These are phyloP conservation scores for Atethmia centrago DNA, from an alignment of 2,888 invertebrate species.

Conservation along the genomic window DNA sequence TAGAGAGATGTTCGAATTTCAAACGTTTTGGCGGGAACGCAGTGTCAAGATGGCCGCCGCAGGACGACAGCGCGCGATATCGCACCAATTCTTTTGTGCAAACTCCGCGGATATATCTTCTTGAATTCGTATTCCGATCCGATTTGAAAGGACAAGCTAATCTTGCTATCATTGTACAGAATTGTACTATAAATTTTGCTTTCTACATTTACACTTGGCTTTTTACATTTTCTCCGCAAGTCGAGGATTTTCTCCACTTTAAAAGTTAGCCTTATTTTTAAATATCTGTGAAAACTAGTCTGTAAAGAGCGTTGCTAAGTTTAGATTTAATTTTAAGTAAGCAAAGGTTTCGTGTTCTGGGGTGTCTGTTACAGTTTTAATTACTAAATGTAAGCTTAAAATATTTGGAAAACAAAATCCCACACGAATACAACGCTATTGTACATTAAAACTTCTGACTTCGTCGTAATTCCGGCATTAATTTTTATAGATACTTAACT, in stretches of 20 bases:
- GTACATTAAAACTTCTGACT: conserved; percentile 34
- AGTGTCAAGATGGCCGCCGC: conserved; percentile 82
- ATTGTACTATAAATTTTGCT: conserved; percentile 73
- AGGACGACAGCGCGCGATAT: conserved; percentile 81
- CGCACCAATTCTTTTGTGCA: conserved; percentile 88
- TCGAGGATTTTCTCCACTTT: conserved; percentile 38
- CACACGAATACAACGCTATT: conserved; percentile 11
- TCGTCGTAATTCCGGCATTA: conserved; percentile 45
- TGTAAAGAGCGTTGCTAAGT: conserved; percentile 23
- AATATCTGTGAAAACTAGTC: conserved; percentile 32
- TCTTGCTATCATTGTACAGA: conserved; percentile 81
- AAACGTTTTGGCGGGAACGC: conserved; percentile 83
- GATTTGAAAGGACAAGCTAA: conserved; percentile 85
- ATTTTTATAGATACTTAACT: conserved; percentile 59
- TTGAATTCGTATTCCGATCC: conserved; percentile 82
- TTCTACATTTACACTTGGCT: conserved; percentile 60
- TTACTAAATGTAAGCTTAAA: conserved; percentile 32
- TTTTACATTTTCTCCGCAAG: conserved; percentile 47
- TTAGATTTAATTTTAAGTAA: conserved; percentile 34
- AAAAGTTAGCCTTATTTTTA: conserved; percentile 38
- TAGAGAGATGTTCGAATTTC: conserved; percentile 82
- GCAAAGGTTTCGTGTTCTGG: conserved; percentile 15
- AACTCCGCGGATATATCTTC: conserved; percentile 82
- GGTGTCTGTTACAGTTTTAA: conserved; percentile 31
- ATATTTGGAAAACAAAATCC: conserved; percentile 39